Evolutionary conservation across 1,140 invertebrate genomes (phyloP), one percentile per base, ranked within the genome.

Genomic region (Dendroctonus ponderosae): DNA sequence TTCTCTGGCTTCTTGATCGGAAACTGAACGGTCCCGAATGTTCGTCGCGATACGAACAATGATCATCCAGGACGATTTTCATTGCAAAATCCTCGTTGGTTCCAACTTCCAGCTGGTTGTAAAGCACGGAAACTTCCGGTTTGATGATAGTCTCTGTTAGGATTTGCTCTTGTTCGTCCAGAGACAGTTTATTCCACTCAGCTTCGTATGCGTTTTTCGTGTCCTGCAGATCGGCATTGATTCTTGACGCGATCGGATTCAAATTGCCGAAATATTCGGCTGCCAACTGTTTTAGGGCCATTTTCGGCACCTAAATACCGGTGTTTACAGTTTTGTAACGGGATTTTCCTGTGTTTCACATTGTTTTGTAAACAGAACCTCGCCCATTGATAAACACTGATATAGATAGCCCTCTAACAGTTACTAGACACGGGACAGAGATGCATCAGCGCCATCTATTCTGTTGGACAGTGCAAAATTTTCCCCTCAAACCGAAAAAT

Each of bases 1-100:
- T 87, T 70, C 90, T 83, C 75, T 92, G 90, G 39, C 90, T 91
- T 72, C 85, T 85, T 0, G 89, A 91, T 78, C 89, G 87, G 79
- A 90, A 91, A 0, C 88, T 84, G 79, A 92, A 93, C 14, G 90
- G 89, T 43, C 85, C 88, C 0, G 89, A 91, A 75, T 91, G 88
- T 75, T 91, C 89, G 76, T 91, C 89, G 68, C 85, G 80, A 80
- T 87, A 91, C 12, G 79, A 80, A 5, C 73, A 78, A 62, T 83
- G 79, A 49, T 84, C 83, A 71, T 85, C 83, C 41, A 82, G 77
- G 26, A 84, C 80, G 0, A 82, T 56, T 69, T 79, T 80, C 7
- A 78, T 69, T 0, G 79, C 82, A 70, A 82, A 83, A 42, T 83
- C 80, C 6, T 70, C 68, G 51, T 80, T 79, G 12, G 79, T 64